Base-by-base conservation (phyloP, 2,797 vertebrate genomes). In the Poliocrania exsul region DNA sequence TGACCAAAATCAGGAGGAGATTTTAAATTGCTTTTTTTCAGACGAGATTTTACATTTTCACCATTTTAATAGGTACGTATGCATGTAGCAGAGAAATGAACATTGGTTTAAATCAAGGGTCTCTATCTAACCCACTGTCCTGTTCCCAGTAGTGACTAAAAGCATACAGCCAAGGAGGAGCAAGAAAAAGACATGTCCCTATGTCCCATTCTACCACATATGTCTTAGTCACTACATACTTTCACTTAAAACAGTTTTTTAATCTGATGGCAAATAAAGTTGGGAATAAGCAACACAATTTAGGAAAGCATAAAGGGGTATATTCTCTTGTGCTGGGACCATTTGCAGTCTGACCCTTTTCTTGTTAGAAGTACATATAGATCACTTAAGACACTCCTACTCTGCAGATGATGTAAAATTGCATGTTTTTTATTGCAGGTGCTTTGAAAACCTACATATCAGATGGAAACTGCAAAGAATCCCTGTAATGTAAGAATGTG, bases 1-100 rank as follows among this genome's bases (percentile, higher is more conserved):
- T 79, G 44, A 72, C 28, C 69, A 67, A 71, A 91, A 5, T 1
- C 1, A 91, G 44, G 7, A 78, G 15, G 28, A 65, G 19, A n/a
- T 66, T 90, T 92, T 79, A 38, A 79, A 81, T 50, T 74, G n/a
- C 19, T 83, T 95, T 88, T 8, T 42, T 92, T 95, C 61, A 69
- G 33, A 62, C 10, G 53, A 74, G 15, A 16, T 79, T 88, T 88
- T 90, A 84, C 40, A 94, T 71, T 74, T 86, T 57, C 33, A 58
- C 11, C 16, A 16, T 86, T 84, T 40, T 38, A 42, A 56, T 40
- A 91, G 37, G 33, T 13, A 56, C 2, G 42, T 3, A 6, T 28
- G 26, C 33, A 31, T 33, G 29, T 4, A 69, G 21, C 50, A 21
- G 23, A 58, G 28, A 83, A 77, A 13, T 18, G 54, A 81, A 35